phyloP scores from a whole-genome alignment of 2,113 vertebrate species.

The Terrapene triunguis region DNA sequence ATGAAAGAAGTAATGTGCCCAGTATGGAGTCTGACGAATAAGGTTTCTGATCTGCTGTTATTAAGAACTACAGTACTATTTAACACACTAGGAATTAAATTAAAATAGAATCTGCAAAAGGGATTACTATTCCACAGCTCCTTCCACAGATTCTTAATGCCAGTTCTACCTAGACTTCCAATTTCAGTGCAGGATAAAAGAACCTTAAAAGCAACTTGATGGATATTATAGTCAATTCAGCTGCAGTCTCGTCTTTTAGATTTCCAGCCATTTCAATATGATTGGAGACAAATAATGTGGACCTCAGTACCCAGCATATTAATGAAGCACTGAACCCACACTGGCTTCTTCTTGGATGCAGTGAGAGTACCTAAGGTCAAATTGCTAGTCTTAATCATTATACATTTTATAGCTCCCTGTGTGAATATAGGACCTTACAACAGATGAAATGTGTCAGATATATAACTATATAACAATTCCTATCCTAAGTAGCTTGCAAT shows the following conservation, averaged over 20 bases:
- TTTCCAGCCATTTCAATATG: background rate
- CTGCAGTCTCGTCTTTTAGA: background rate
- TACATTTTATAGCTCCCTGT: background rate
- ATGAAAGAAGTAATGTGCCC: background rate
- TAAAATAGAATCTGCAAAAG: conserved; percentile 28
- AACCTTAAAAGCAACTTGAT: conserved; percentile 5
- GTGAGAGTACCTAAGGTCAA: background rate
- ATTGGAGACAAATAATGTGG: conserved; percentile 2
- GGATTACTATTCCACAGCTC: conserved; percentile 32
- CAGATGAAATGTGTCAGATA: background rate
- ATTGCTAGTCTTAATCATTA: background rate
- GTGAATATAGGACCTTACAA: background rate
- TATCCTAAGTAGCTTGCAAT: rapidly evolving
- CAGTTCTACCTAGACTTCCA: conserved; percentile 13
- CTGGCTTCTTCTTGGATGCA: rapidly evolving
- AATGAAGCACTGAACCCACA: background rate
- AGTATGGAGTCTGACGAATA: background rate
- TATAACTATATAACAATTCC: background rate
- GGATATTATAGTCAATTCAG: background rate
- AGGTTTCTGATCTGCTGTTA: background rate
- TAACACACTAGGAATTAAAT: conserved; percentile 16
- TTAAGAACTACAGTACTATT: background rate
- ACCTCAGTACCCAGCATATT: background rate
- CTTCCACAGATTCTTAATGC: conserved; percentile 14
- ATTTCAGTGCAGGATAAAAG: background rate